These are phyloP conservation scores for Philereme vetulata DNA, from an alignment of 2,888 invertebrate genomes.

Conservation along the genomic window DNA sequence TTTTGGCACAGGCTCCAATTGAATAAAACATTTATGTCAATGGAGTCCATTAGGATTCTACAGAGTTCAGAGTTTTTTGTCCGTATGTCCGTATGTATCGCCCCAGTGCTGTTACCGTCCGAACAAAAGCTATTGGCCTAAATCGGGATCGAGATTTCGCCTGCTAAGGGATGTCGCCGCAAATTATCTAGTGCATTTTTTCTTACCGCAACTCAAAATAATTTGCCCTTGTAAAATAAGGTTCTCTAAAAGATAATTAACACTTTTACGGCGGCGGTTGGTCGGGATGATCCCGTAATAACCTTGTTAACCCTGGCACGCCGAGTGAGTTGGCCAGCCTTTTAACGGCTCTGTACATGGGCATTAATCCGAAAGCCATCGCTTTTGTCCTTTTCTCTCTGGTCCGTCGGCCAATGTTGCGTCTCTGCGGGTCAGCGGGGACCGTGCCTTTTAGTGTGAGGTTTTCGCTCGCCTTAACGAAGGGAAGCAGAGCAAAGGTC, in stretches of 20 bases:
- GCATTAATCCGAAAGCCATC: constrained; percentile 82
- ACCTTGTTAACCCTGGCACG: constrained; percentile 83
- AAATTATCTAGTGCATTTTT: constrained; percentile 39
- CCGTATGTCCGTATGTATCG: constrained; percentile 58
- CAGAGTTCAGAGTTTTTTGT: constrained; percentile 66
- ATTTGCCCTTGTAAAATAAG: constrained; percentile 62
- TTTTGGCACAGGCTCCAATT: constrained; percentile 75
- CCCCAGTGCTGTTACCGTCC: constrained; percentile 42
- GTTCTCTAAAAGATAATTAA: constrained; percentile 79
- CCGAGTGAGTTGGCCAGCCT: constrained; percentile 78
- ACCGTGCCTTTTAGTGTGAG: constrained; percentile 82
- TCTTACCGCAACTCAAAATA: constrained; percentile 43
- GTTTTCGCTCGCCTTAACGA: constrained; percentile 84
- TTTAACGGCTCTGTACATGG: constrained; percentile 82
- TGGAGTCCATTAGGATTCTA: constrained; percentile 76
- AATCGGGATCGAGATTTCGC: constrained; percentile 33
- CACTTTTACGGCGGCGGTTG: constrained; percentile 81
- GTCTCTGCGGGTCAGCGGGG: constrained; percentile 76
- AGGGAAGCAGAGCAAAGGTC: constrained; percentile 84
- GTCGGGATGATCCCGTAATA: constrained; percentile 82
- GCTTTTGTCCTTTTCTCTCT: constrained; percentile 74
- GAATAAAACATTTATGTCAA: constrained; percentile 83
- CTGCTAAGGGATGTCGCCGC: constrained; percentile 14
- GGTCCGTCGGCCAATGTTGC: constrained; percentile 54
- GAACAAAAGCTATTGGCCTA: constrained; percentile 44